Percentiles rank a stretch among this genome's conserved stretches.
These are phyloP conservation scores for Heliconius hortense DNA, from an alignment of 2,888 invertebrate species.

Conservation along the genomic window DNA sequence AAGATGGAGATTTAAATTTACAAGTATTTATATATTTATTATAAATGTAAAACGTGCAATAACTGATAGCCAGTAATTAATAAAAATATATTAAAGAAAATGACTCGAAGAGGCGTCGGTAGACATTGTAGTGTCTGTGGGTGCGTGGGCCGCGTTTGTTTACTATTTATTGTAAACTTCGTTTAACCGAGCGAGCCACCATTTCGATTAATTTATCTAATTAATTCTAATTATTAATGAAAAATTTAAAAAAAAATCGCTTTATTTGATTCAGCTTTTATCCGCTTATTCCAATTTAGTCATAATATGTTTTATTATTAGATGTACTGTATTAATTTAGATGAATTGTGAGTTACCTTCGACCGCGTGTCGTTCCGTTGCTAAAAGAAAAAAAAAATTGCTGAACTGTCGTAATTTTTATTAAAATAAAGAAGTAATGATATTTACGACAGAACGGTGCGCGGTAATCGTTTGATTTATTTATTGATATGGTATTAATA, in stretches of 20 bases:
- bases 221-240: constrained; percentile 41
- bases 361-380: constrained; percentile 44
- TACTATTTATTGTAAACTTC: constrained; percentile 78
- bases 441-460: constrained; percentile 28
- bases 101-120: constrained; percentile 74
- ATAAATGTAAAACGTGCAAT: constrained; percentile 83
- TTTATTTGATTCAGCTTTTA: constrained; percentile 67
- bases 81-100: constrained; percentile 76
- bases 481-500: constrained; percentile 53
- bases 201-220: constrained; percentile 48
- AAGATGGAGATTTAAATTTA: constrained; percentile 79
- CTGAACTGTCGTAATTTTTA: constrained; percentile 18
- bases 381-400: constrained; percentile 14
- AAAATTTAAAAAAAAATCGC: constrained; percentile 54
- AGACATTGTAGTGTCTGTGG: constrained; percentile 54
- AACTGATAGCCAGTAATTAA: constrained; percentile 81
- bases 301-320: constrained; percentile 68
- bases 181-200: constrained; percentile 58
- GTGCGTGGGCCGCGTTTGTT: constrained; percentile 56
- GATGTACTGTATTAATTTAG: constrained; percentile 69
- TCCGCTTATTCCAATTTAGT: constrained; percentile 73
- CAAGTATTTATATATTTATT: constrained; percentile 83
- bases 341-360: constrained; percentile 69
- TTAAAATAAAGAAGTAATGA: constrained; percentile 2
- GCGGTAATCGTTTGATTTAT: constrained; percentile 51